Base-by-base conservation (phyloP, 2,888 invertebrate genomes). In the Apamea epomidion region DNA sequence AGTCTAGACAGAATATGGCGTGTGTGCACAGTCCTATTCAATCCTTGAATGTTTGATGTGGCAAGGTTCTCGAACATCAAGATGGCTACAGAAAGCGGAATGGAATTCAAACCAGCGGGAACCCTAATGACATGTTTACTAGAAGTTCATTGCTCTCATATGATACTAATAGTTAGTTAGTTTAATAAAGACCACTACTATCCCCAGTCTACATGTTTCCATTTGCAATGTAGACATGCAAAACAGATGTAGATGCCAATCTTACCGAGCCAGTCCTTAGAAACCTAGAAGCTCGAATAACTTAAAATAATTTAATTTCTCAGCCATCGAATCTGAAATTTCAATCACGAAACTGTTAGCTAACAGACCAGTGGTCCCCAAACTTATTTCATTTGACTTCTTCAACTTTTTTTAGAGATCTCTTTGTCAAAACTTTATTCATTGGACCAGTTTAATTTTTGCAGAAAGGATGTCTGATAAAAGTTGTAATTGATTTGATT, bases 271-370 rank as follows among this genome's bases (percentile, higher is more conserved):
- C 45, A 74, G 64, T 74, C 64, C 71, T n/a, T 45, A 74, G 60
- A 76, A 76, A 71, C 29, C 73, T 68, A 76, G 70, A 74, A 78
- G 12, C 64, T 76, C 4, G 77, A 81, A 86, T 78, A 84, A 62
- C 58, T 83, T 74, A 80, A 79, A 85, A 86, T 81, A 84, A 86
- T 84, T 85, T 80, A 82, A 89, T 88, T 88, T 84, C 80, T 79
- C 76, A 83, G 64, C 83, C 42, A 84, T 82, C 83, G 80, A 86
- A 89, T 89, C 89, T 80, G 64, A 86, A 89, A 88, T 88, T 87
- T 83, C 88, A 87, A 89, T 89, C 87, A 84, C 81, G 83, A 81
- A 78, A 80, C 84, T 88, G 88, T 83, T 84, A 89, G 79, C 83
- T 75, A 78, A 85, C 76, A 83, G 87, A 71, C 76, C 87, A 85